Percentiles rank a stretch among this genome's conserved stretches.
phyloP scores from a whole-genome alignment of 1,140 invertebrate species.

The Drosophila rhopaloa region DNA sequence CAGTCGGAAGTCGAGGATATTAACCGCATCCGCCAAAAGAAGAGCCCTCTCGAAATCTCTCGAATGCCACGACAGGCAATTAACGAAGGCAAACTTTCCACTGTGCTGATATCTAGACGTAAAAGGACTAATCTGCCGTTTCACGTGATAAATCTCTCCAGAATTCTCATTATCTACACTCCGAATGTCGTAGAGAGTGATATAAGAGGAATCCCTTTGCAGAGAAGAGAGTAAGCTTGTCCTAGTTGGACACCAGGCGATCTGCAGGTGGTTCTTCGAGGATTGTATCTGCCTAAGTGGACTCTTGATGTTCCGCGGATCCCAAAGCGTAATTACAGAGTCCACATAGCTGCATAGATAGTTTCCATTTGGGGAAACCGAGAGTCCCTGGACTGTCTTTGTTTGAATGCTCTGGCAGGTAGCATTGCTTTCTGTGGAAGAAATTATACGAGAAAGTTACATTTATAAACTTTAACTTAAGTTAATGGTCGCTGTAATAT shows the following conservation, averaged over 20 bases:
- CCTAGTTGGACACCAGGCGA: conserved; percentile 95
- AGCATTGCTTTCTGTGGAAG: conserved; percentile 88
- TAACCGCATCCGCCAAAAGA: conserved; percentile 69
- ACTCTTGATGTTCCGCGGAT: conserved; percentile 93
- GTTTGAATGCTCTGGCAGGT: conserved; percentile 90
- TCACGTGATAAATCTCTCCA: conserved; percentile 75
- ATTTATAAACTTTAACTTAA: too few relatives aligned
- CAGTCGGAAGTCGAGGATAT: conserved; percentile 73
- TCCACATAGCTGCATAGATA: conserved; percentile 94
- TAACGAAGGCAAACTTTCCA: conserved; percentile 51
- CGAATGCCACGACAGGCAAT: conserved; percentile 77
- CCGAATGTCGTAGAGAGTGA: conserved; percentile 80
- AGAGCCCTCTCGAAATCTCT: conserved; percentile 73
- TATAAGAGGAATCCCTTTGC: conserved; percentile 75
- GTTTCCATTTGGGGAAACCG: conserved; percentile 91
- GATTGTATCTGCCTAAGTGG: conserved; percentile 91
- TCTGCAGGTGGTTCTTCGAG: conserved; percentile 89
- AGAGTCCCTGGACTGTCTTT: conserved; percentile 93
- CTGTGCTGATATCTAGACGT: conserved; percentile 69
- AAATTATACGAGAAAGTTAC: neutral
- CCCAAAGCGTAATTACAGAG: conserved; percentile 93
- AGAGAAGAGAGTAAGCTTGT: conserved; percentile 74
- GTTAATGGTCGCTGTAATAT: too few relatives aligned
- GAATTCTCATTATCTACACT: conserved; percentile 69
- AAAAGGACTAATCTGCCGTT: conserved; percentile 79